Evolutionary conservation across 2,797 vertebrate genomes (phyloP), one percentile per base, ranked within the genome.

Genomic region (Pampus argenteus): DNA sequence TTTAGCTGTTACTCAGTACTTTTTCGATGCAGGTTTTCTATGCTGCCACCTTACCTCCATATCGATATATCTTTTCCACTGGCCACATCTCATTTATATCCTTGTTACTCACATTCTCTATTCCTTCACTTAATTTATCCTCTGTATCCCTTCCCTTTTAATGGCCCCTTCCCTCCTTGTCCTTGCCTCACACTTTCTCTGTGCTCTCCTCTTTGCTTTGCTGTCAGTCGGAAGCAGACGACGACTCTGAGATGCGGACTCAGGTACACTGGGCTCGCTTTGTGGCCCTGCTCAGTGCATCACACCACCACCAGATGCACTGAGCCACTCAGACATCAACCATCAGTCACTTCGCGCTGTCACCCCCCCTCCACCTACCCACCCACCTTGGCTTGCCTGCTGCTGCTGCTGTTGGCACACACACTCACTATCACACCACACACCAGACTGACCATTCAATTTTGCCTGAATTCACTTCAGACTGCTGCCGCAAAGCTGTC

Each of bases 181-280:
- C 15, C 17, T 56, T n/a, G 5, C 79, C 74, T 88, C 74, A 83
- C 76, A n/a, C 71, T 36, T 17, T 74, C 56, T 87, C 60, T 80
- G 74, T 90, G 88, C 66, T 94, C 83, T 92, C 88, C 88, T 80
- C 64, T 66, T 72, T 82, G n/a, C n/a, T 71, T 83, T 17, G 81
- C 95, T 84, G 90, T 76, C 95, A 99, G 98, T 99, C 98, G 91
- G 98, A 99, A 83, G 96, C 97, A 76, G 98, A 99, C 61, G 97
- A 98, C 65, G 96, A 98, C 71, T 94, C 96, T 80, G 97, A 98
- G 88, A 94, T 94, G 89, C 96, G 93, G 92, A 95, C 95, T 80
- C 96, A 98, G 97, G 97, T 99, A 98, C 89, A 91, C 82, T 66
- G 66, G 85, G 82, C 82, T 63, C 54, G 14, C 60, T 68, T 76